A percentile compares a stretch with the other conserved stretches of the same genome.
These are phyloP conservation scores for Phainopepla nitens DNA, from an alignment of 2,113 vertebrate species.

Conservation along the genomic window DNA sequence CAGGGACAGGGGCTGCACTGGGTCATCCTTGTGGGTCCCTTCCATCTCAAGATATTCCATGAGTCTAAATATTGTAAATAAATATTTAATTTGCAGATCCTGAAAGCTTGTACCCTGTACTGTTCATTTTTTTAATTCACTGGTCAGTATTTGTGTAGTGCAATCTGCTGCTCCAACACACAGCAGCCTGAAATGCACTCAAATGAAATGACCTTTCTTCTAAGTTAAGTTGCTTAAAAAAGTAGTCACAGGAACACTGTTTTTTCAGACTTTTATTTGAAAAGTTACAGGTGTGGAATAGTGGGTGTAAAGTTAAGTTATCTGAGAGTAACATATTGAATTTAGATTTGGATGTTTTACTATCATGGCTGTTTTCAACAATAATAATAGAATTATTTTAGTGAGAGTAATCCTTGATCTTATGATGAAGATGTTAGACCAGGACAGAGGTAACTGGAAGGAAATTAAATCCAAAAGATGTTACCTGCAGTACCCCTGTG, in stretches of 20 bases:
- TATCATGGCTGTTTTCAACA: not conserved
- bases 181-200: not conserved
- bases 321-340: not conserved
- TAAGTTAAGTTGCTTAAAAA: not conserved
- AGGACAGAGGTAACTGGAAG: not conserved
- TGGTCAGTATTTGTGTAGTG: not conserved
- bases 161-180: not conserved
- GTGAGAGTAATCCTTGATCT: not conserved
- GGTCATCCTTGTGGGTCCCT: fast-evolving
- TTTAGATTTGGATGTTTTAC: not conserved
- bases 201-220: not conserved
- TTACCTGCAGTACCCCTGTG: not conserved
- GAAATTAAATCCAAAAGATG: not conserved
- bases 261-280: not conserved
- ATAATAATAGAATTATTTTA: not conserved
- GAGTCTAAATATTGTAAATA: not conserved
- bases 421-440: not conserved
- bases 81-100: not conserved
- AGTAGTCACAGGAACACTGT: not conserved
- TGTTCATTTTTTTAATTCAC: not conserved
- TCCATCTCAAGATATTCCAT: not conserved
- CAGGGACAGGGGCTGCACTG: fast-evolving
- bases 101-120: not conserved
- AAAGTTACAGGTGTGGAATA: not conserved
- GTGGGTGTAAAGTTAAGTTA: fast-evolving